These are phyloP conservation scores for Venustaconcha ellipsiformis DNA, from an alignment of 1,140 invertebrate species.

Conservation along the genomic window DNA sequence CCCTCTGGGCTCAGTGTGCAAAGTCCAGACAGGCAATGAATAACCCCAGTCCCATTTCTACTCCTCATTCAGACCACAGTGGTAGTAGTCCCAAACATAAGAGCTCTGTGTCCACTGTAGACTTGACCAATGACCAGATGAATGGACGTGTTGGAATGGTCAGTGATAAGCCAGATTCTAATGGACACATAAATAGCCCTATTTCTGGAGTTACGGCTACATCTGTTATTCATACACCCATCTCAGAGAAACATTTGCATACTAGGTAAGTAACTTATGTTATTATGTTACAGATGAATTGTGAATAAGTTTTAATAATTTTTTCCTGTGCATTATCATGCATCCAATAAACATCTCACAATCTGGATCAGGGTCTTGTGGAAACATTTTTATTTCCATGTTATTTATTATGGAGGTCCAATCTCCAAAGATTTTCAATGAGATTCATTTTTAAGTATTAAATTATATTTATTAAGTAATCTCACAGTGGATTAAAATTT, in stretches of 20 bases:
- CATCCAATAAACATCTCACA: no score
- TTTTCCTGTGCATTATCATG: no score
- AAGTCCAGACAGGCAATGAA: constrained; percentile 37
- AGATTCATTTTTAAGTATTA: no score
- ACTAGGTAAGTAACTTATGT: constrained; percentile 3
- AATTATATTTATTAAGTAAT: no score
- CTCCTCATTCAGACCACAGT: constrained; percentile 35
- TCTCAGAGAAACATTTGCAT: constrained; percentile 32
- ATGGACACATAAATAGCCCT: constrained; percentile 41
- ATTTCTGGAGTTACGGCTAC: constrained; percentile 49
- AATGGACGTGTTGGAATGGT: constrained; percentile 13
- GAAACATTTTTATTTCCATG: no score
- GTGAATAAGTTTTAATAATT: no score
- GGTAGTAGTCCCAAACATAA: constrained; percentile 41
- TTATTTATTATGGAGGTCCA: no score
- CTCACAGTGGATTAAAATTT: no score
- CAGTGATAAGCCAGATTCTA: constrained; percentile 1
- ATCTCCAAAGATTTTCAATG: no score
- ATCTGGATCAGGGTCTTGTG: no score
- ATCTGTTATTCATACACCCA: constrained; percentile 59
- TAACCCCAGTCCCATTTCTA: constrained; percentile 40
- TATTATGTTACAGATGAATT: no score
- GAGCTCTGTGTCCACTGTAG: constrained; percentile 7
- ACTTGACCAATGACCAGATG: constrained; percentile 27
- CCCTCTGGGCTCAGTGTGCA: constrained; percentile 40